phyloP scores from a whole-genome alignment of 2,113 vertebrate species.

The Coptodon rendalli region DNA sequence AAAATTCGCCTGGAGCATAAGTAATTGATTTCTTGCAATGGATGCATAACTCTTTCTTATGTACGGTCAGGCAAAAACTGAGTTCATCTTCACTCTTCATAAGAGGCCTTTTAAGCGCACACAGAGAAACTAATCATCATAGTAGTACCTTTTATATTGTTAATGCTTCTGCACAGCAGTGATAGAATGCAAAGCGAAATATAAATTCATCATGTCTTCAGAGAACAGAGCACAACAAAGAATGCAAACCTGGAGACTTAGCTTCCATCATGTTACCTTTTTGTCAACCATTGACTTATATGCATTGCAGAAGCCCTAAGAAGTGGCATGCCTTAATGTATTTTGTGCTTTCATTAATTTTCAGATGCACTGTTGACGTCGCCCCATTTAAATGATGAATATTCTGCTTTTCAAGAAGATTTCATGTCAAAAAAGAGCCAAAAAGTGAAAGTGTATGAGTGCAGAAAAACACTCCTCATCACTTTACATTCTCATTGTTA shows the following conservation, averaged over 20 bases:
- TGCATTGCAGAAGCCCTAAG: not conserved
- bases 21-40: conserved; percentile 33
- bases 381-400: not conserved
- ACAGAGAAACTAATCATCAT: conserved; percentile 21
- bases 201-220: not conserved
- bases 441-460: not conserved
- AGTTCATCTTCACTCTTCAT: conserved; percentile 19
- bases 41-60: conserved; percentile 29
- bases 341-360: not conserved
- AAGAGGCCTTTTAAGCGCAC: conserved; percentile 14
- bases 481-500: not conserved
- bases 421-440: not conserved
- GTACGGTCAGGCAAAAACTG: conserved; percentile 7
- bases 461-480: not conserved
- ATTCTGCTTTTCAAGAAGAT: not conserved
- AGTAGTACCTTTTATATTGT: conserved; percentile 1
- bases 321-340: not conserved
- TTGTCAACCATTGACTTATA: not conserved
- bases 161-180: conserved; percentile 5
- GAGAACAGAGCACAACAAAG: not conserved
- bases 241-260: not conserved
- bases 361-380: not conserved
- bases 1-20: conserved; percentile 25
- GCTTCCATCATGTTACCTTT: not conserved
- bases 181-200: not conserved